Evolutionary conservation across 2,797 vertebrate species (phyloP).

Genomic region (Rhynchonycteris naso): DNA sequence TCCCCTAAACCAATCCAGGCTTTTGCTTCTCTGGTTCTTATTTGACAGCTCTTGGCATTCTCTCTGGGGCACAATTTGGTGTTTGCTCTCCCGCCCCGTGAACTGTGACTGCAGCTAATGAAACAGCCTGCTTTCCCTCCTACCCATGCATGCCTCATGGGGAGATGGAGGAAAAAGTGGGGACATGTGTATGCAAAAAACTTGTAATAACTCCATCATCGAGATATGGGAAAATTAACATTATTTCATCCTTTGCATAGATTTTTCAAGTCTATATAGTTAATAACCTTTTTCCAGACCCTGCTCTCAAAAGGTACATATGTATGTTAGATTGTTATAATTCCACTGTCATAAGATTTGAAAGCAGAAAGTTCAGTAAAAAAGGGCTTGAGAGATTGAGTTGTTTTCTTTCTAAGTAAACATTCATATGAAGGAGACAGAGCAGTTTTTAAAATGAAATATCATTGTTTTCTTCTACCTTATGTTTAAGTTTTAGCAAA

Average conservation of each 20-base stretch:
- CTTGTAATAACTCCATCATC: background rate
- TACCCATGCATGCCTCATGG: background rate
- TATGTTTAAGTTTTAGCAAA: background rate
- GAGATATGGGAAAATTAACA: background rate
- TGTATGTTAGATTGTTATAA: background rate
- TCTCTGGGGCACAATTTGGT: background rate
- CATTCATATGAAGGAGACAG: background rate
- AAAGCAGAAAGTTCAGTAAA: background rate
- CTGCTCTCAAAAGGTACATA: background rate
- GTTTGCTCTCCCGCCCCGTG: background rate
- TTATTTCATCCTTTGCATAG: background rate
- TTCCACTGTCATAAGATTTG: background rate
- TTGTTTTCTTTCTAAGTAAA: conserved; percentile 16
- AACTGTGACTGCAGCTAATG: background rate
- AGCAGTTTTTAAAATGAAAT: background rate
- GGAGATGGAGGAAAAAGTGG: background rate
- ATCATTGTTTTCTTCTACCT: background rate
- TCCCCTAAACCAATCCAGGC: background rate
- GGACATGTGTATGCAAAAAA: background rate
- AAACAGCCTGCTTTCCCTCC: background rate
- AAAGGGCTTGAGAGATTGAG: background rate
- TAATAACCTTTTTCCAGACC: background rate
- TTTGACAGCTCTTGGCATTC: background rate
- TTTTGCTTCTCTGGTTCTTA: background rate
- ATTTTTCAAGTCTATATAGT: background rate